Percentiles rank a stretch among this genome's conserved stretches.
phyloP scores from a whole-genome alignment of 2,113 vertebrate genomes.

The Acanthochromis polyacanthus region DNA sequence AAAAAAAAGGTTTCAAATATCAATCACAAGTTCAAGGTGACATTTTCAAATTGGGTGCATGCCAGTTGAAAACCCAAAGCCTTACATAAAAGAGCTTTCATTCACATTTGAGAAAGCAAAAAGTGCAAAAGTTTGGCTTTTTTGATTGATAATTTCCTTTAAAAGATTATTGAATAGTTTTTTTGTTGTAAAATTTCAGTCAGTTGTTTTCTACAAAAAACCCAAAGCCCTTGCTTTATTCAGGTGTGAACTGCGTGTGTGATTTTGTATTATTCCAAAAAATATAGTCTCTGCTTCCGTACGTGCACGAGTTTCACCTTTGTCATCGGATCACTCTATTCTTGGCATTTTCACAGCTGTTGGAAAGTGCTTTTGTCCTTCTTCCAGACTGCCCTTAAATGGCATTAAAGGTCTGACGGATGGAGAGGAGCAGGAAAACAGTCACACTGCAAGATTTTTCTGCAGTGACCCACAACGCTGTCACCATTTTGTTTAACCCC shows the following conservation, averaged over 20 bases:
- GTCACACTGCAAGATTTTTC: constrained; percentile 42
- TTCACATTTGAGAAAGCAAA: background rate
- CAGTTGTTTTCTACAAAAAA: background rate
- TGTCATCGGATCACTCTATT: constrained; percentile 48
- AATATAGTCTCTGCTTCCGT: background rate
- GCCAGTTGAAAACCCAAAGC: background rate
- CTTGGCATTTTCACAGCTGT: constrained; percentile 56
- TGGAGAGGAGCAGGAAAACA: constrained; percentile 31
- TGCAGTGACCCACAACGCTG: constrained; percentile 57
- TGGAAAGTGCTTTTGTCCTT: constrained; percentile 63
- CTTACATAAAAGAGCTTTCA: background rate
- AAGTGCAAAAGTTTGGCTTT: background rate
- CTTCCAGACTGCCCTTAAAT: constrained; percentile 70
- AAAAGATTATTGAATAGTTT: background rate
- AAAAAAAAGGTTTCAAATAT: too few species aligned
- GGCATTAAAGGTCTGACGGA: constrained; percentile 57
- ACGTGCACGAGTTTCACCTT: constrained; percentile 12
- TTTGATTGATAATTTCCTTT: background rate
- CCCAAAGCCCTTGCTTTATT: background rate
- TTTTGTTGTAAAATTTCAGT: background rate
- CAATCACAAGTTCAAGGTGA: background rate
- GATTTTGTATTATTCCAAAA: background rate
- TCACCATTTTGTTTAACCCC: constrained; percentile 43
- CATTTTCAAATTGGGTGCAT: constrained; percentile 2
- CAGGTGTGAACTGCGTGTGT: background rate